Conservation (phyloP, 2,113 vertebrate species). For the Progne subis region DNA sequence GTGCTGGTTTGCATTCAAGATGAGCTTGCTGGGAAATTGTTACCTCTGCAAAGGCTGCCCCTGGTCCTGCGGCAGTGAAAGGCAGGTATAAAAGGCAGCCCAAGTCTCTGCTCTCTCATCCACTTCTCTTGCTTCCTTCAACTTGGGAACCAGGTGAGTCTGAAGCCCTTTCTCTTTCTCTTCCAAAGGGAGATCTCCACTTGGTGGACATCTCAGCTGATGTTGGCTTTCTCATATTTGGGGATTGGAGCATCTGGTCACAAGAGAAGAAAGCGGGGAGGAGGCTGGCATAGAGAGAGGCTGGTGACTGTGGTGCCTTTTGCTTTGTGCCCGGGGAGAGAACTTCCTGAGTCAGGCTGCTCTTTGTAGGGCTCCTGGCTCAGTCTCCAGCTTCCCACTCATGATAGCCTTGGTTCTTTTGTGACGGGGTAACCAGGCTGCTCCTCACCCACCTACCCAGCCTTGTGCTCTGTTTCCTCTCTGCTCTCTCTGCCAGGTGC, state of each 20-base stretch:
- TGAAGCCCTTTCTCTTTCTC: neutral
- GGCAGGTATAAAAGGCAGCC: neutral
- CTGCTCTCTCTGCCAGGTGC: too few relatives aligned
- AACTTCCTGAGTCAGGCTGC: neutral
- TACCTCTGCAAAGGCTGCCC: neutral
- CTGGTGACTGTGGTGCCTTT: neutral
- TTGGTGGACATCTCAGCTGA: neutral
- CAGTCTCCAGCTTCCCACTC: neutral
- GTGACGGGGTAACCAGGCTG: too few relatives aligned
- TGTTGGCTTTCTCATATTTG: neutral
- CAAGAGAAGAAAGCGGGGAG: neutral
- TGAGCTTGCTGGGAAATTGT: neutral
- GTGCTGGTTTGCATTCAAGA: neutral
- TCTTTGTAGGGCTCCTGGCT: neutral
- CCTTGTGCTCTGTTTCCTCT: too few relatives aligned
- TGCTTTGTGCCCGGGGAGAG: neutral
- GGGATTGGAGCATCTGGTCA: neutral
- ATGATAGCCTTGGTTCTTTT: neutral
- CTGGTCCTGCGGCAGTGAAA: neutral
- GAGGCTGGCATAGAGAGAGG: neutral
- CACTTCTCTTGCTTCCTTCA: neutral
- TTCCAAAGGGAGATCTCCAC: neutral
- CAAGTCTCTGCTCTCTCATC: neutral
- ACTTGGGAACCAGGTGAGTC: neutral
- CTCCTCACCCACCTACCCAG: neutral